Evolutionary conservation across 2,888 invertebrate species (phyloP), one percentile per base, ranked within the genome.

Genomic region (Disparrhopalites patrizii): DNA sequence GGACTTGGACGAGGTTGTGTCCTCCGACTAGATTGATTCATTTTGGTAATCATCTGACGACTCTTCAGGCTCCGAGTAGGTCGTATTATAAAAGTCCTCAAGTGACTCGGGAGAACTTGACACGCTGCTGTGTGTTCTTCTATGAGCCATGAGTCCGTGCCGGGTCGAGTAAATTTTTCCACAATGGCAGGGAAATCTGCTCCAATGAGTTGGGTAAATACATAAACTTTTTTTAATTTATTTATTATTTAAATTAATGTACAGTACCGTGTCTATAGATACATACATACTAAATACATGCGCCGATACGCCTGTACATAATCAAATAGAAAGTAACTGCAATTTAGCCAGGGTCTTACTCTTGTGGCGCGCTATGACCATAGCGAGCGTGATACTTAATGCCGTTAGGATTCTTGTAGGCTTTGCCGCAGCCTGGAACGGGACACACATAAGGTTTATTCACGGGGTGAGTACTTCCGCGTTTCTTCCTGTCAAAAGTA

Each of bases 321-420:
- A 50, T 20, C 18, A n/a, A n/a, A n/a, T n/a, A n/a, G n/a, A n/a
- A n/a, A n/a, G n/a, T n/a, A n/a, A n/a, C n/a, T n/a, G n/a, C n/a
- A n/a, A n/a, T n/a, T n/a, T 30, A 85, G n/a, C 15, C 5, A 43
- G 15, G 5, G 5, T 10, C 86, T 84, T 78, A 89, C 89, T 87
- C 89, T 79, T 87, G 87, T 76, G 90, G 89, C 79, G 89, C 89
- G 80, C 90, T 89, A 79, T 92, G 91, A 8, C 90, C 90, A 79
- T 91, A 90, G 80, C 90, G 89, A 50, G 89, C 89, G 80, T 92
- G 91, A 79, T 92, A 91, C 78, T 91, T 91, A 77, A 91, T 90
- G 65, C 91, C 91, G 79, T 91, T 91, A 65, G 90, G 87, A 79
- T 91, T 92, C 80, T 91, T 91, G 81, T 92, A 92, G 47, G 89